phyloP scores from a whole-genome alignment of 2,888 invertebrate genomes.

The Helobdella robusta region DNA sequence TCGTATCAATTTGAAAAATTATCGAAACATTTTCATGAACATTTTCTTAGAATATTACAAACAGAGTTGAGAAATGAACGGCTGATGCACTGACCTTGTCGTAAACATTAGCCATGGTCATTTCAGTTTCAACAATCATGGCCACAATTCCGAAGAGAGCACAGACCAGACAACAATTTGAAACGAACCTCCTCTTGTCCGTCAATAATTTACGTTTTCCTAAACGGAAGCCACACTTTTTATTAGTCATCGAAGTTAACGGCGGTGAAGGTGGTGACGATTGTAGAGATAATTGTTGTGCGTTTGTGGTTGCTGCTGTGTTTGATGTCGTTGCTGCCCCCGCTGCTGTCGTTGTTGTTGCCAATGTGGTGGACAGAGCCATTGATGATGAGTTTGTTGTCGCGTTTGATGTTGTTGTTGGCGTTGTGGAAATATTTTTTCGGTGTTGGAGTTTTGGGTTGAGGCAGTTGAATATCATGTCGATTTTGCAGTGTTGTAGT shows the following conservation, averaged over 20 bases:
- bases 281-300: too few species aligned
- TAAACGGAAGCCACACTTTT: constrained; percentile 3
- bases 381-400: background rate
- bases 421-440: too few species aligned
- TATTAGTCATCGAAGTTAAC: too few species aligned
- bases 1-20: too few species aligned
- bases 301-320: background rate
- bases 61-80: too few species aligned
- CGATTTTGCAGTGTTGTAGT: background rate
- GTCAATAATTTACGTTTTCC: constrained; percentile 18
- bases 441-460: background rate
- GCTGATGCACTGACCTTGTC: constrained; percentile 16
- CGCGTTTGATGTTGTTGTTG: background rate
- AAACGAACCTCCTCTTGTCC: constrained; percentile 8
- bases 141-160: constrained; percentile 17
- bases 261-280: too few species aligned
- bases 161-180: constrained; percentile 4
- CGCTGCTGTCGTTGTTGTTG: background rate
- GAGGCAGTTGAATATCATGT: background rate
- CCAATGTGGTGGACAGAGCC: background rate
- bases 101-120: constrained; percentile 17
- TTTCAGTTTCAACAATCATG: constrained; percentile 20
- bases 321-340: background rate
- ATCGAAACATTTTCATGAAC: too few species aligned
- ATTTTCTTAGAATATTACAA: too few species aligned